phyloP scores from a whole-genome alignment of 2,888 invertebrate species.

The Xestia c-nigrum region DNA sequence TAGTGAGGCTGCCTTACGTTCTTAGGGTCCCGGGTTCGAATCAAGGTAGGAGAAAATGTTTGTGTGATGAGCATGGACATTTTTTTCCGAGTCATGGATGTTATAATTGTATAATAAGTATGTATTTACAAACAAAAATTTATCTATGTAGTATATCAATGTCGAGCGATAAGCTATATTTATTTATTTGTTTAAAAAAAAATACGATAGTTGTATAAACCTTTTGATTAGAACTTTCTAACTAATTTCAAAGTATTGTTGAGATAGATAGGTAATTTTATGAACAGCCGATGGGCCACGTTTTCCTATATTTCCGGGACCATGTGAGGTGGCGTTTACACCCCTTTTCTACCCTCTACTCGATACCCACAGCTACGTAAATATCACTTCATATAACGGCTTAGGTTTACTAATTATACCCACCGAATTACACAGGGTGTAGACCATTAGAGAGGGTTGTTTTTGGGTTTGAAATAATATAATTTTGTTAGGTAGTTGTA shows the following conservation, averaged over 20 bases:
- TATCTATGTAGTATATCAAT: no score
- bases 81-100: no score
- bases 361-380: conserved; percentile 1
- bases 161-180: no score
- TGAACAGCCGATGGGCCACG: conserved; percentile 9
- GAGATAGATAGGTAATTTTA: neutral
- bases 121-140: no score
- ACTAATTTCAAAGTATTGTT: neutral
- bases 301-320: neutral
- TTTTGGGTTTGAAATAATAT: neutral
- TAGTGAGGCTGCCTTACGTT: no score
- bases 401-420: conserved; percentile 45
- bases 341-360: conserved; percentile 8
- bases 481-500: neutral
- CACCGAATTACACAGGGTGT: conserved; percentile 5
- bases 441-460: neutral
- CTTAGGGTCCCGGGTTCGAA: no score
- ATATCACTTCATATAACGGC: conserved; percentile 33
- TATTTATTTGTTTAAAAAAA: no score
- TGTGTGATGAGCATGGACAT: no score
- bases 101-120: no score
- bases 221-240: neutral
- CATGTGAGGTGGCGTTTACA: conserved; percentile 20
- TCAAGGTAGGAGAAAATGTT: no score
- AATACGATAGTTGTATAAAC: neutral